phyloP scores from a whole-genome alignment of 2,888 invertebrate species.

The Campoplex nolae region DNA sequence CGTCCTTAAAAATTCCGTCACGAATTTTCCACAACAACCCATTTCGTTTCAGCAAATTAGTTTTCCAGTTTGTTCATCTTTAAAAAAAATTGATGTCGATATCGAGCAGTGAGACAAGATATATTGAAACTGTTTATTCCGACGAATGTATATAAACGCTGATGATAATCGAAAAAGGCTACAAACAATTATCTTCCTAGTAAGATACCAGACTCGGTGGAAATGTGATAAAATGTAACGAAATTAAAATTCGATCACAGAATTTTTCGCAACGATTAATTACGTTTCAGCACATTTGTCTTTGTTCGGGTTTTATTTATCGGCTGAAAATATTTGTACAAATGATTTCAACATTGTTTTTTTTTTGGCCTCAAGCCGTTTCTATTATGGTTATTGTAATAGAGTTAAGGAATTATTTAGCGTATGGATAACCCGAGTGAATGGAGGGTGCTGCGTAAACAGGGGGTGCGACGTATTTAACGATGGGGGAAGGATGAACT shows the following conservation, averaged over 20 bases:
- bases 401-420: slow-evolving; percentile 68
- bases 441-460: slow-evolving; percentile 72
- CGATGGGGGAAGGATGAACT: slow-evolving; percentile 71
- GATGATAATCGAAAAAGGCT: not conserved
- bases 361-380: not conserved
- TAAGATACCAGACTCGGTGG: not conserved
- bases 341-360: not conserved
- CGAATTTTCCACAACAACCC: no score
- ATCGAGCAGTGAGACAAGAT: not conserved
- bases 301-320: not conserved
- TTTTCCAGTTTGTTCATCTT: not conserved
- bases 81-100: not conserved
- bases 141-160: not conserved
- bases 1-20: no score
- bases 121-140: not conserved
- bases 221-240: not conserved
- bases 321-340: not conserved
- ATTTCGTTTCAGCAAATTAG: no score
- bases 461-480: slow-evolving; percentile 74
- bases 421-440: slow-evolving; percentile 76
- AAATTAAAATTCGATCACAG: not conserved
- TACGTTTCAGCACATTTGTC: not conserved
- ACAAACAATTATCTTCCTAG: not conserved
- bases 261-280: not conserved
- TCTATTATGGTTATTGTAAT: not conserved